Percentiles rank a stretch among this genome's conserved stretches.
phyloP scores from a whole-genome alignment of 1,140 invertebrate genomes.

The Probaryconus sp. region DNA sequence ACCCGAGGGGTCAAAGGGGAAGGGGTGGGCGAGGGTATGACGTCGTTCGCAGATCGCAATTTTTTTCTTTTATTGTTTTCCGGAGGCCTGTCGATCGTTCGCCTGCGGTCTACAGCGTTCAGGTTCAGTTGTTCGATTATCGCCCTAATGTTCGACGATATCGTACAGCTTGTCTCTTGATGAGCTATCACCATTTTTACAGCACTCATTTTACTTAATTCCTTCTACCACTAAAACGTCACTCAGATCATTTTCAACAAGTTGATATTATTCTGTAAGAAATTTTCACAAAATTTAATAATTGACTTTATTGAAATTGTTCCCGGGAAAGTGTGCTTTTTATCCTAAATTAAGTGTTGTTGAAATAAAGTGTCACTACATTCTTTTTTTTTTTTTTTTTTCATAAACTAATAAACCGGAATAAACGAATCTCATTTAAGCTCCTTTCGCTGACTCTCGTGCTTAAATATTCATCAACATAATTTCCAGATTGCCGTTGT shows the following conservation, averaged over 20 bases:
- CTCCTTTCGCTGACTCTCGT: background rate
- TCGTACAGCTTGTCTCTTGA: conserved; percentile 68
- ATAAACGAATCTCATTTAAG: conserved; percentile 11
- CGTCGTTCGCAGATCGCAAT: conserved; percentile 42
- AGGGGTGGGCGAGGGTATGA: conserved; percentile 7
- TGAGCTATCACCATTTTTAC: conserved; percentile 74
- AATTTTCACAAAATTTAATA: no score
- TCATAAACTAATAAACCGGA: no score
- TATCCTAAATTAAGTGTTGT: no score
- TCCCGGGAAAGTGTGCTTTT: no score
- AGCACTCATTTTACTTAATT: conserved; percentile 21
- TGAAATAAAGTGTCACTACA: no score
- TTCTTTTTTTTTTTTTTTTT: no score
- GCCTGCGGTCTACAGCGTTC: conserved; percentile 69
- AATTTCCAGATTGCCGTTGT: conserved; percentile 42
- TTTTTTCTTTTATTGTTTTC: conserved; percentile 53
- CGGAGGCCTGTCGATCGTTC: conserved; percentile 64
- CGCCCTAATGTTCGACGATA: conserved; percentile 75
- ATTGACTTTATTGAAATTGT: no score
- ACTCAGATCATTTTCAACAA: no score
- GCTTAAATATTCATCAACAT: conserved; percentile 32
- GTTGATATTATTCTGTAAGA: no score
- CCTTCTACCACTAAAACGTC: conserved; percentile 4
- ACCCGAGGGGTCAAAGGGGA: conserved; percentile 66
- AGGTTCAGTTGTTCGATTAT: conserved; percentile 77